Conservation (phyloP, 2,888 invertebrate species). For the Tinea trinotella region DNA sequence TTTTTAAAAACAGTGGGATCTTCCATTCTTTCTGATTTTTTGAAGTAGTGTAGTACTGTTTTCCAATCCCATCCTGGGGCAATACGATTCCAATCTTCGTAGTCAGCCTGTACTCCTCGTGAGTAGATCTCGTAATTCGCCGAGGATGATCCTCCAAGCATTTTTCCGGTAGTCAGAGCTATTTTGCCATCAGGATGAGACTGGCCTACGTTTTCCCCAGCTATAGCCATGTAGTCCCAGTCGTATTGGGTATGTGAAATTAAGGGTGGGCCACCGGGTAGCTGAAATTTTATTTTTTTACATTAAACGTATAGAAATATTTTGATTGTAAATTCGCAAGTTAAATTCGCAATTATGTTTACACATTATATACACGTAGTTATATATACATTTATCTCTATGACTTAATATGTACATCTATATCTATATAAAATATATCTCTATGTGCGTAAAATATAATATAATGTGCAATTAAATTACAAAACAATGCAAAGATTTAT, state of each 20-base stretch:
- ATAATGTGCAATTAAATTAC: too few relatives aligned
- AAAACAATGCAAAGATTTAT: too few relatives aligned
- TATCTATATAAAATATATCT: too few relatives aligned
- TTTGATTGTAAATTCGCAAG: too few relatives aligned
- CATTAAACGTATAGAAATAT: too few relatives aligned
- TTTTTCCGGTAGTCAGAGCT: conserved; percentile 39
- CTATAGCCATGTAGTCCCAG: conserved; percentile 13
- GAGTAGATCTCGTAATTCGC: conserved; percentile 57
- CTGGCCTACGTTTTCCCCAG: background rate
- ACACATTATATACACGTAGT: too few relatives aligned
- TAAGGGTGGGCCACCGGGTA: background rate
- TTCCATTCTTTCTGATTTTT: conserved; percentile 52
- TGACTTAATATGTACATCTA: too few relatives aligned
- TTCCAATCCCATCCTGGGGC: conserved; percentile 54
- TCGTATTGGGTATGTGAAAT: conserved; percentile 10
- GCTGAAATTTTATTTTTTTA: too few relatives aligned
- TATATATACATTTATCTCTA: too few relatives aligned
- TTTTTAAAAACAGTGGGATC: conserved; percentile 52
- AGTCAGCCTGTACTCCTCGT: conserved; percentile 52
- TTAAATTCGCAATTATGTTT: too few relatives aligned
- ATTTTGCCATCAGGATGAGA: background rate
- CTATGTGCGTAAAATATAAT: too few relatives aligned
- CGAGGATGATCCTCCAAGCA: conserved; percentile 57
- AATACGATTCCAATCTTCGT: conserved; percentile 46
- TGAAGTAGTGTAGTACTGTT: conserved; percentile 48